Evolutionary conservation across 2,888 invertebrate genomes (phyloP).

Genomic region (Timema cristinae): DNA sequence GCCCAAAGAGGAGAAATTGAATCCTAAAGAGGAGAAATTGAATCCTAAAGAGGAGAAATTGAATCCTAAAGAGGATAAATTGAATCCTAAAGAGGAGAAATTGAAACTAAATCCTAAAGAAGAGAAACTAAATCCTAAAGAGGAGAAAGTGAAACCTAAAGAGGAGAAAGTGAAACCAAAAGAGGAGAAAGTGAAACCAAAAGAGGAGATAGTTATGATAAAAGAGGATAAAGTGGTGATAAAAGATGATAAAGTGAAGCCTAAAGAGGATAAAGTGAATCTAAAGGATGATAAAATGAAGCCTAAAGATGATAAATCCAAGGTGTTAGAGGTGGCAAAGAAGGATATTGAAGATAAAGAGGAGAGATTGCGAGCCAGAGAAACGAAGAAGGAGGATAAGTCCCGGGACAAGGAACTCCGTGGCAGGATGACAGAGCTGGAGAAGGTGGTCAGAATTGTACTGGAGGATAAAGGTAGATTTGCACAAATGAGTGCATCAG

Average conservation of each 20-base stretch:
- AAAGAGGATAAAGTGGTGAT: constrained; percentile 10
- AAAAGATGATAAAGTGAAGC: constrained; percentile 26
- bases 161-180: constrained; percentile 16
- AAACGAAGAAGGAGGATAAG: constrained; percentile 24
- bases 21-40: too few relatives aligned
- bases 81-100: constrained; percentile 27
- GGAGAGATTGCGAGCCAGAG: constrained; percentile 38
- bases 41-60: too few relatives aligned
- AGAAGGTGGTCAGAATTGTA: neutral
- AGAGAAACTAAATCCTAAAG: constrained; percentile 27
- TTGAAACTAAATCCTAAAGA: constrained; percentile 35
- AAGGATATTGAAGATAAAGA: constrained; percentile 27
- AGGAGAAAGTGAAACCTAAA: constrained; percentile 7
- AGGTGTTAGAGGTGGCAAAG: constrained; percentile 28
- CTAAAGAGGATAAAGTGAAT: constrained; percentile 40
- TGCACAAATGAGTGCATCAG: neutral
- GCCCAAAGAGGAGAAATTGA: too few relatives aligned
- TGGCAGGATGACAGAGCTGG: constrained; percentile 18
- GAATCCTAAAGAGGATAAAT: too few relatives aligned
- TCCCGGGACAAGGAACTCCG: constrained; percentile 25
- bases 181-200: constrained; percentile 19
- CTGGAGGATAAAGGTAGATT: neutral
- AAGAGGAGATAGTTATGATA: too few relatives aligned
- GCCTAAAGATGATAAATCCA: constrained; percentile 33
- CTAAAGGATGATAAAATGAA: constrained; percentile 35